A percentile compares a stretch with the other conserved stretches of the same genome.
phyloP scores from a whole-genome alignment of 2,797 vertebrate genomes.

The Pseudocheirus occidentalis region DNA sequence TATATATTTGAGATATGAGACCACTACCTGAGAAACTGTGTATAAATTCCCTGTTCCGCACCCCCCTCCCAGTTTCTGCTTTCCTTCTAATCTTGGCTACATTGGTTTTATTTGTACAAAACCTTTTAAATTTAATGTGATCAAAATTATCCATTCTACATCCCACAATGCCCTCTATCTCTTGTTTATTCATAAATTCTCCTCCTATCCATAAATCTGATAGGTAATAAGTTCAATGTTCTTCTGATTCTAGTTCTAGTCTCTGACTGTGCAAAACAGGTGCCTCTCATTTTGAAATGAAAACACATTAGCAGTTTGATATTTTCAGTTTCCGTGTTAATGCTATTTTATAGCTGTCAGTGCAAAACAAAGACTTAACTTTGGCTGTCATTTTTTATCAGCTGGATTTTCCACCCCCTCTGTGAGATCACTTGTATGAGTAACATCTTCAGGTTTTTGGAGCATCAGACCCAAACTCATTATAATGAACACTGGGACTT shows the following conservation, averaged over 20 bases:
- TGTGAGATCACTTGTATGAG: background rate
- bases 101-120: background rate
- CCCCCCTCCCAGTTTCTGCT: background rate
- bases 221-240: background rate
- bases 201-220: background rate
- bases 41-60: background rate
- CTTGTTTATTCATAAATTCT: background rate
- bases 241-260: background rate
- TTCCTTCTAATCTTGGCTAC: background rate
- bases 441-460: slow-evolving; percentile 18
- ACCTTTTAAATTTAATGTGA: background rate
- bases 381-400: slow-evolving; percentile 50
- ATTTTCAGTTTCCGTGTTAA: background rate
- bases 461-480: slow-evolving; percentile 58
- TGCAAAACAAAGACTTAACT: slow-evolving; percentile 13
- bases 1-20: background rate
- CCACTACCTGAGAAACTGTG: background rate
- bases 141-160: background rate
- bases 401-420: slow-evolving; percentile 55
- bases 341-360: slow-evolving; percentile 55
- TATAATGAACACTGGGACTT: slow-evolving; percentile 18
- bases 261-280: background rate
- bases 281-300: background rate
- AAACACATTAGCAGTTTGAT: background rate
- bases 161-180: background rate